Evolutionary conservation across 2,888 invertebrate genomes (phyloP).

Genomic region (Ametastegia equiseti): DNA sequence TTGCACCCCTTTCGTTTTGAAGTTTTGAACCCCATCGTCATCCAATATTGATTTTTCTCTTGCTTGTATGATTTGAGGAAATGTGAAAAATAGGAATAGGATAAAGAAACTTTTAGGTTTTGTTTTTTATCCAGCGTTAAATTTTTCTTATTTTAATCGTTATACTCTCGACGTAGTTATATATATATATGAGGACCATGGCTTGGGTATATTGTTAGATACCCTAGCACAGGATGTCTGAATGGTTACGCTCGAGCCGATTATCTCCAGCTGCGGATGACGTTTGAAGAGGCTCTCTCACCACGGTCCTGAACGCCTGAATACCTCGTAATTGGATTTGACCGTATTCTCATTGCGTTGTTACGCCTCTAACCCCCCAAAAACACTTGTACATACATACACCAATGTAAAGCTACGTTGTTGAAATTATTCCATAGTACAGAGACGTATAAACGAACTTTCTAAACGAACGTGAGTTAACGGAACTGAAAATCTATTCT

Average conservation of each 20-base stretch:
- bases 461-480: too few species aligned
- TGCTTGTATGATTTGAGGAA: too few species aligned
- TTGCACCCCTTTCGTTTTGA: too few species aligned
- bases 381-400: not conserved
- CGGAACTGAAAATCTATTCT: too few species aligned
- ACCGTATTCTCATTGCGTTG: constrained; percentile 16
- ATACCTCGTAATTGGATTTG: constrained; percentile 47
- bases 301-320: constrained; percentile 43
- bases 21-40: too few species aligned
- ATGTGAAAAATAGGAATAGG: too few species aligned
- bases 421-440: not conserved
- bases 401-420: not conserved
- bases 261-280: constrained; percentile 69
- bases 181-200: too few species aligned
- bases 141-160: not conserved
- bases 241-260: constrained; percentile 55
- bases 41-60: too few species aligned
- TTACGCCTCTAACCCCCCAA: not conserved
- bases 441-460: not conserved
- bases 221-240: constrained; percentile 23
- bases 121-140: too few species aligned
- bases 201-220: not conserved
- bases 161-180: not conserved
- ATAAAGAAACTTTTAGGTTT: not conserved
- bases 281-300: constrained; percentile 63